Conservation (phyloP, 2,113 vertebrate species). For the Archilochus colubris region DNA sequence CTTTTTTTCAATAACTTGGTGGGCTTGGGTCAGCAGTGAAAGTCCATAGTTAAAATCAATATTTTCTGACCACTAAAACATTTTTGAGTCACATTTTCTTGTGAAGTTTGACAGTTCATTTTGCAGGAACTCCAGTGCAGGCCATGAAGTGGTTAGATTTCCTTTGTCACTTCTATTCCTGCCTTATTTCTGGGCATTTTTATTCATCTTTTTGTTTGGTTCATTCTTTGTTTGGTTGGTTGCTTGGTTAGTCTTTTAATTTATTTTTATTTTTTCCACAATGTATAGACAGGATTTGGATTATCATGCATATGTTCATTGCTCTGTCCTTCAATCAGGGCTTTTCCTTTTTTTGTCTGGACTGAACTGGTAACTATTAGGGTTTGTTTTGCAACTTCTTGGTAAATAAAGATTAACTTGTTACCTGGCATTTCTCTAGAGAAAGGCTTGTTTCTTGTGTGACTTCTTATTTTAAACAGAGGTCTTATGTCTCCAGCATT, state of each 20-base stretch:
- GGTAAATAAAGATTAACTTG: background rate
- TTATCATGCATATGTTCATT: fast-evolving
- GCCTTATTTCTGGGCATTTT: background rate
- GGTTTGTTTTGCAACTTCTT: background rate
- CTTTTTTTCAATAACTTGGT: background rate
- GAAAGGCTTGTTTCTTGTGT: background rate
- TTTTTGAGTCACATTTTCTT: background rate
- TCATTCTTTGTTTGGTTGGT: too few relatives aligned
- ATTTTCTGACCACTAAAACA: background rate
- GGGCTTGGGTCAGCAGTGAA: background rate
- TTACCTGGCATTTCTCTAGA: background rate
- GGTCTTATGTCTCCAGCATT: background rate
- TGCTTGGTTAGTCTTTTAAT: too few relatives aligned
- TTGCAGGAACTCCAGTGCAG: background rate
- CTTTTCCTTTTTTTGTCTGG: background rate
- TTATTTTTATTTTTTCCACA: background rate
- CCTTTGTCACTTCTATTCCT: background rate
- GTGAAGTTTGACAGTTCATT: background rate
- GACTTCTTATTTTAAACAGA: background rate
- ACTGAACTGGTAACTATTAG: background rate
- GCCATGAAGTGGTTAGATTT: background rate
- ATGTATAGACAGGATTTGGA: background rate
- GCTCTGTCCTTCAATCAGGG: background rate
- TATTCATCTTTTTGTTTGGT: background rate
- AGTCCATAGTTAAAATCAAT: background rate